Evolutionary conservation across 1,140 invertebrate genomes (phyloP).

Genomic region (Platorchestia sp.): DNA sequence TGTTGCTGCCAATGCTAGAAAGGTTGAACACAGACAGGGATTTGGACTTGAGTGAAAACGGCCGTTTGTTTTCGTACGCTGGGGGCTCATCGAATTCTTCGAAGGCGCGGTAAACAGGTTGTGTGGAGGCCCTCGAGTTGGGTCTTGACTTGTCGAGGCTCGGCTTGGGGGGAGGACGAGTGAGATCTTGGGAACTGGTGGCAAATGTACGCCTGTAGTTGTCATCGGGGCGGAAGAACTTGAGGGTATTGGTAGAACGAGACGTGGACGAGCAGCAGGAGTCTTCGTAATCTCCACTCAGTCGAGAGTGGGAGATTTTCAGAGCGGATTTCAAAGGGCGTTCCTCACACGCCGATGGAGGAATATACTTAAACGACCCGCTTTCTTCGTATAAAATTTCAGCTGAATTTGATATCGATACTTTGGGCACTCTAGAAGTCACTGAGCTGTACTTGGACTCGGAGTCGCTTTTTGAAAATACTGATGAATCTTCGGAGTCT

Average conservation of each 20-base stretch:
- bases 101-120: background rate
- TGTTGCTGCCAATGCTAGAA: background rate
- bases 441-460: constrained; percentile 28
- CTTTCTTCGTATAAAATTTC: constrained; percentile 58
- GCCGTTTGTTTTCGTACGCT: constrained; percentile 4
- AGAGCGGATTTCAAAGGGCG: constrained; percentile 54
- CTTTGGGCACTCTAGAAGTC: constrained; percentile 45
- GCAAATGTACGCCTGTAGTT: constrained; percentile 30
- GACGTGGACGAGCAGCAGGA: constrained; percentile 4
- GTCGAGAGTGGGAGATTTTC: constrained; percentile 18
- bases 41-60: background rate
- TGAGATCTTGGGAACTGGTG: constrained; percentile 4
- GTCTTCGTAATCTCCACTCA: background rate
- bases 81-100: background rate
- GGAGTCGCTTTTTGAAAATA: constrained; percentile 47
- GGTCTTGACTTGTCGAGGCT: background rate
- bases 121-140: background rate
- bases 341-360: constrained; percentile 38
- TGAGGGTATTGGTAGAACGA: background rate
- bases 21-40: constrained; percentile 11
- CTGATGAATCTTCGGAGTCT: constrained; percentile 56
- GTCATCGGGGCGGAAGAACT: constrained; percentile 20
- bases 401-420: constrained; percentile 57
- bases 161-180: background rate
- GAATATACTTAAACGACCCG: constrained; percentile 38